Evolutionary conservation across 2,797 vertebrate species (phyloP).

Genomic region (Hipposideros larvatus): DNA sequence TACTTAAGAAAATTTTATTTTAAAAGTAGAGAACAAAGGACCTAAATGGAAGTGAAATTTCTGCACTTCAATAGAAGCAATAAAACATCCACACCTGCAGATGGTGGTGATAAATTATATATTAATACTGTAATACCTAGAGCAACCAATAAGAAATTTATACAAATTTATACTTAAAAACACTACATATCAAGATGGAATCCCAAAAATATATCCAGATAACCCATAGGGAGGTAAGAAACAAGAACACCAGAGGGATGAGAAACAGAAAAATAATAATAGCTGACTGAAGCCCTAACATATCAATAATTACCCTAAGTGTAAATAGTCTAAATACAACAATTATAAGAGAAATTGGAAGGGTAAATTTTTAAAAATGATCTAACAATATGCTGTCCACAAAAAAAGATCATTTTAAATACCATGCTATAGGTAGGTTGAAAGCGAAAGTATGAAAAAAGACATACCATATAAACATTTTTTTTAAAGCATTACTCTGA

Average conservation of each 20-base stretch:
- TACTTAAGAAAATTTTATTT: slow-evolving; percentile 29
- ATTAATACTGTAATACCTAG: neutral
- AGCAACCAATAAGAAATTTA: slow-evolving; percentile 9
- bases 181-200: slow-evolving; percentile 36
- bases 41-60: slow-evolving; percentile 39
- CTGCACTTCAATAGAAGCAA: neutral
- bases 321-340: neutral
- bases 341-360: neutral
- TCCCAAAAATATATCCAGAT: slow-evolving; percentile 10
- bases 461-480: neutral
- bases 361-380: neutral
- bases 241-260: neutral
- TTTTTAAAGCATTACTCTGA: neutral
- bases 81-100: slow-evolving; percentile 3
- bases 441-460: neutral
- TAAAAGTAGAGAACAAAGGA: neutral
- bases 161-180: slow-evolving; percentile 45
- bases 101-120: slow-evolving; percentile 20
- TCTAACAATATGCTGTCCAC: neutral
- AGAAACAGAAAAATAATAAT: neutral
- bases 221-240: neutral
- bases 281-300: neutral
- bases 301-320: slow-evolving; percentile 1
- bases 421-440: neutral
- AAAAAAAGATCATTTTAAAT: neutral